Conservation (phyloP, 2,113 vertebrate genomes). For the Ophthalmolycus amberensis region DNA sequence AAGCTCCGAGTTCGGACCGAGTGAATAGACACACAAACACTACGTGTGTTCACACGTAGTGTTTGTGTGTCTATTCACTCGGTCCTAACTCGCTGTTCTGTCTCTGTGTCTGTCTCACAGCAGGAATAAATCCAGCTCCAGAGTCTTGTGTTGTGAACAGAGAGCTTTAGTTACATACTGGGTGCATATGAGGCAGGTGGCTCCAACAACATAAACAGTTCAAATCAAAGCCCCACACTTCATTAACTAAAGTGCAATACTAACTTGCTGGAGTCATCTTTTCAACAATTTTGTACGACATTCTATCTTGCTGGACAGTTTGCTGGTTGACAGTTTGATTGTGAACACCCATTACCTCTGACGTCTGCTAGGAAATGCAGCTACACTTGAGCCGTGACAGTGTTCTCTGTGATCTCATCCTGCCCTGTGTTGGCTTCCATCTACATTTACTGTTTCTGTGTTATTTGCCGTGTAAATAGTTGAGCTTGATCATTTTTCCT, state of each 20-base stretch:
- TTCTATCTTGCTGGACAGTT: too few relatives aligned
- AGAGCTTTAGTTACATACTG: background rate
- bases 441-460: too few relatives aligned
- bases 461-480: too few relatives aligned
- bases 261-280: background rate
- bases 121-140: background rate
- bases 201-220: background rate
- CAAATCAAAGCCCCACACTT: background rate
- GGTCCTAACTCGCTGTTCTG: conserved; percentile 41
- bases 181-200: background rate
- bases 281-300: background rate
- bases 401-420: conserved; percentile 68
- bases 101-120: conserved; percentile 55
- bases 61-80: conserved; percentile 8
- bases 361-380: conserved; percentile 72
- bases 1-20: background rate
- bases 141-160: background rate
- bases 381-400: conserved; percentile 71
- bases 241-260: background rate
- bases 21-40: too few relatives aligned
- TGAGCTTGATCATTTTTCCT: too few relatives aligned
- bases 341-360: conserved; percentile 83
- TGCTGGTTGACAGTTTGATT: conserved; percentile 83
- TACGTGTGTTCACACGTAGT: background rate
- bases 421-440: conserved; percentile 62